Base-by-base conservation (phyloP, 2,888 invertebrate species). In the Timandra comae region DNA sequence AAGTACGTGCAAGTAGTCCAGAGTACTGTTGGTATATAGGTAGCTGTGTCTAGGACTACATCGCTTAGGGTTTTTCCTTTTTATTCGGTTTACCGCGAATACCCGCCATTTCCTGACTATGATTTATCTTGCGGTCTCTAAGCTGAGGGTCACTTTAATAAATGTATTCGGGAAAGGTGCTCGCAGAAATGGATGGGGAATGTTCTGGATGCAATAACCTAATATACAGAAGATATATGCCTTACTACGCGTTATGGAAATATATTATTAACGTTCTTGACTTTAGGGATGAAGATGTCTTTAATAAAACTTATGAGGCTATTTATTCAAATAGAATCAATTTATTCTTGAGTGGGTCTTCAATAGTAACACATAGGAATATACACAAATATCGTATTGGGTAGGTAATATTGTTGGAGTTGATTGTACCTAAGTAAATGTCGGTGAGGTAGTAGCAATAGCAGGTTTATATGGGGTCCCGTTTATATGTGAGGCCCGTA, bases 71-170 rank as follows among this genome's bases (percentile, higher is more conserved):
- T 46, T 68, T 67, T 71, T 63, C 64, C 56, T 74, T 72, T 74
- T 72, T 68, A 69, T 71, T 71, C 63, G 74, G 69, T 71, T 70
- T 63, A 64, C 70, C 63, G 64, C 68, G 60, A 73, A 70, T 68
- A 56, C 66, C 74, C 69, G 63, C 66, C 66, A 71, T 71, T 78
- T 78, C 72, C 72, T 75, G 77, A 76, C 81, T 80, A 81, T 84
- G 82, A 84, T 84, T 82, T 84, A 84, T 82, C 68, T 76, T 51
- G 71, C 73, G 70, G 73, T 62, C 65, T 72, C 67, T 69, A 69
- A 73, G 74, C 76, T 69, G 70, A 64, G 81, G 82, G 82, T 84
- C 84, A 80, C 76, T 81, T 81, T 81, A 80, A 82, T 82, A 82
- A 81, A 84, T 81, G 76, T 79, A 75, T 81, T 79, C 68, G 71